Base-by-base conservation (phyloP, 2,113 vertebrate species). In the Cryptotis parvus region DNA sequence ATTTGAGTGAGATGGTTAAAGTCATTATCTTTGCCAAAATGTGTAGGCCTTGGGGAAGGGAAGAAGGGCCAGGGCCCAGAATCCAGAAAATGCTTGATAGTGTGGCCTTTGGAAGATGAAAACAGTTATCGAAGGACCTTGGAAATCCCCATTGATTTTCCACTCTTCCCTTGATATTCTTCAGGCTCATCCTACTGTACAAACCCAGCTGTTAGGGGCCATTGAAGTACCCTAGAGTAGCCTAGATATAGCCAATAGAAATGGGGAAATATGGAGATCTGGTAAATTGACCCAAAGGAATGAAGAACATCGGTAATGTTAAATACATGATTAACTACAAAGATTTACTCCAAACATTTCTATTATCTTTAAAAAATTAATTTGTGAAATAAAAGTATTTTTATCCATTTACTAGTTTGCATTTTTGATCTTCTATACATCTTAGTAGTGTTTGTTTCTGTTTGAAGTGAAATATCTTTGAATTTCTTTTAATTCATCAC, bases 361-460 rank as follows among this genome's bases (percentile, higher is more conserved):
- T 84, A 75, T 14, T 61, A 37, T 63, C 31, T 80, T 85, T 70
- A 31, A 77, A 86, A 72, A 12, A 58, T 91, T 43, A 84, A 61
- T 74, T 84, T 33, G 27, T 74, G 33, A n/a, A 55, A 82, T 37
- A 72, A 86, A 52, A 37, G 35, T 15, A 90, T 58, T 27, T 61
- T 24, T 0, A 2, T 65, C 20, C 26, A 55, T 41, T 88, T 63
- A 29, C 35, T 76, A 37, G 66, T 74, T 79, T 75, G 41, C 69
- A 65, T 65, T 18, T 20, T 82, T 84, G n/a, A 63, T 87, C 20
- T 74, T 74, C 4, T 22, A 5, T 55, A n/a, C 52, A 18, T 70
- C 31, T 41, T 86, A 12, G 27, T 85, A 76, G 20, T 31, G 3
- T 20, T 81, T 45, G 26, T 45, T 90, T 84, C 45, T 85, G 33